Evolutionary conservation across 2,113 vertebrate species (phyloP).

Genomic region (Rousettus leschenaultii): DNA sequence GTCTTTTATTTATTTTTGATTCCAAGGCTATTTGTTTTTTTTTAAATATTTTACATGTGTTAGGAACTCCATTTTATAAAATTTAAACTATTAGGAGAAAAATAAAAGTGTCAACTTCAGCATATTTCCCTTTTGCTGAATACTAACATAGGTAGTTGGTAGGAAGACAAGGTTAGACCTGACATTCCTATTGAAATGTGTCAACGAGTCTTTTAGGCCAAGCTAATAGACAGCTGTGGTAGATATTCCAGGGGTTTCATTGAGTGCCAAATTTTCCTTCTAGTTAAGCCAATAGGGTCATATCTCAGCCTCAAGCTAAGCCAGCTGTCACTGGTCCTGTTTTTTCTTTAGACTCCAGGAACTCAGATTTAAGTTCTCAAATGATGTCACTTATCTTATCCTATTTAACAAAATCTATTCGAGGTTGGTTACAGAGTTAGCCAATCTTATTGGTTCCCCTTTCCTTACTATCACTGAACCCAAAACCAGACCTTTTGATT

Average conservation of each 20-base stretch:
- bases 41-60: neutral
- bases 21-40: neutral
- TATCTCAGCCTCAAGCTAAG: neutral
- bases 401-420: neutral
- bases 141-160: neutral
- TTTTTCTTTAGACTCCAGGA: neutral
- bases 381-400: neutral
- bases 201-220: neutral
- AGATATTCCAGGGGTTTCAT: neutral
- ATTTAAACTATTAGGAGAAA: neutral
- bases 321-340: neutral
- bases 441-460: neutral
- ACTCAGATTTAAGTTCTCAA: neutral
- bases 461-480: neutral
- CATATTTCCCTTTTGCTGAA: neutral
- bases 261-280: neutral
- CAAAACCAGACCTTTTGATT: neutral
- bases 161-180: neutral
- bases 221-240: neutral
- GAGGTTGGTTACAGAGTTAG: neutral
- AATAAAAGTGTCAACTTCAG: neutral
- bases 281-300: neutral
- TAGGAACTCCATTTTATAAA: neutral
- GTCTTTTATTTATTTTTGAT: neutral
- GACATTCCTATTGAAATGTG: neutral